Base-by-base conservation (phyloP, 2,797 vertebrate species). In the Sebastes elongatus region DNA sequence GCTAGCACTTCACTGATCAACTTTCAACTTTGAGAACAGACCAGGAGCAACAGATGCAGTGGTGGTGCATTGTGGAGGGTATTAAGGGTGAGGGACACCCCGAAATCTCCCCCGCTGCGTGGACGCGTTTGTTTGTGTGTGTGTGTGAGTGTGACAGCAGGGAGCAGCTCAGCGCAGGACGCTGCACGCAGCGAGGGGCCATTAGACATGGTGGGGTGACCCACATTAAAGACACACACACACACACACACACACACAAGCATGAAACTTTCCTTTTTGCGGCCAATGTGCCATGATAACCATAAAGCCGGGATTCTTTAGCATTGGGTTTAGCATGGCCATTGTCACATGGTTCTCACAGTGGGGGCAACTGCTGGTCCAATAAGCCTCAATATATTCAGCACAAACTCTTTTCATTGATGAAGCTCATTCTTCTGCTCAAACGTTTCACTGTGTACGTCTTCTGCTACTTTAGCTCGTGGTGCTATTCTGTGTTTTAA, bases 201-300 rank as follows among this genome's bases (percentile, higher is more conserved):
- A 96, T 96, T 96, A 96, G 95, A 94, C 95, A 96, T 96, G 96
- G 95, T 96, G 94, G 93, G 94, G 93, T 96, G 96, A 96, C 94
- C 95, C 93, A 95, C 96, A 94, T 96, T 93, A 96, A 96, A 96
- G 94, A 28, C 27, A 28, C 27, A 27, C 25, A 27, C 25, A 27
- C 25, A 93, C 83, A 49, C 81, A 76, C 72, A 61, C 78, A 82
- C 79, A 83, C 77, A 87, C 86, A 88, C 69, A 88, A 79, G 78
- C 91, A 90, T 86, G 82, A 84, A 90, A 89, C 81, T 86, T 89
- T 91, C 82, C 76, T 86, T 94, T 93, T 89, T 88, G 74, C 67
- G 8, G 77, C 85, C 92, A 94, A 92, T 94, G 93, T 90, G 92
- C 85, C 93, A 92, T 93, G 92, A 95, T 93, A 94, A 94, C 92